phyloP scores from a whole-genome alignment of 2,797 vertebrate species.

The Geotrypetes seraphini region DNA sequence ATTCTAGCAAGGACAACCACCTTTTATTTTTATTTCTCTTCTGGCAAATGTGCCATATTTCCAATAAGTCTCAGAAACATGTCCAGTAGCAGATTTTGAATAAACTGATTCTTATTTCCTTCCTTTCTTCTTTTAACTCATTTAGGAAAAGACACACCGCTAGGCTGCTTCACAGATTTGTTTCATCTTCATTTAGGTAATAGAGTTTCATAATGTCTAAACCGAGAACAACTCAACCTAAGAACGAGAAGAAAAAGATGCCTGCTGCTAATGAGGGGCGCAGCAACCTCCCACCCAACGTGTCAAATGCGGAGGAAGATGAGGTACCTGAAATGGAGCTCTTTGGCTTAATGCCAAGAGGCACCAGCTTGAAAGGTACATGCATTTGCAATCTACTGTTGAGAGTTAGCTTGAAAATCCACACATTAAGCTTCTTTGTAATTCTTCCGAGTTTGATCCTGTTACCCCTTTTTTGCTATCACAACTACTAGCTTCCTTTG shows the following conservation, averaged over 20 bases:
- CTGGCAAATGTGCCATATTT: constrained; percentile 21
- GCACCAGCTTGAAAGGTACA: constrained; percentile 67
- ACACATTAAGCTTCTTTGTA: too few species aligned
- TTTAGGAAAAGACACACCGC: background rate
- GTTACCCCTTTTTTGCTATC: too few species aligned
- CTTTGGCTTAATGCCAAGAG: constrained; percentile 59
- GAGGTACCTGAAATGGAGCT: constrained; percentile 67
- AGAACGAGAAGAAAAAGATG: constrained; percentile 13
- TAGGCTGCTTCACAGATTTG: background rate
- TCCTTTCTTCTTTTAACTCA: background rate
- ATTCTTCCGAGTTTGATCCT: too few species aligned
- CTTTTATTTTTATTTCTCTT: constrained; percentile 16
- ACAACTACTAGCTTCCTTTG: too few species aligned
- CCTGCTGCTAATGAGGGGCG: constrained; percentile 56
- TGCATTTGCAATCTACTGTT: too few species aligned
- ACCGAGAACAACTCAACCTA: constrained; percentile 7
- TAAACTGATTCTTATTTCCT: constrained; percentile 1
- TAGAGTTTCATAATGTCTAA: constrained; percentile 37
- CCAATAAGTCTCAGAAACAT: constrained; percentile 8
- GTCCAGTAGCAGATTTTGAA: background rate
- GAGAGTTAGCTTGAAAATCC: too few species aligned
- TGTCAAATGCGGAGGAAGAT: constrained; percentile 61
- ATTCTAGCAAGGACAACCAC: too few species aligned
- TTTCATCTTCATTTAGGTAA: background rate
- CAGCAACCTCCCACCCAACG: constrained; percentile 46